These are phyloP conservation scores for Entelurus aequoreus DNA, from an alignment of 2,113 vertebrate species.

Conservation along the genomic window DNA sequence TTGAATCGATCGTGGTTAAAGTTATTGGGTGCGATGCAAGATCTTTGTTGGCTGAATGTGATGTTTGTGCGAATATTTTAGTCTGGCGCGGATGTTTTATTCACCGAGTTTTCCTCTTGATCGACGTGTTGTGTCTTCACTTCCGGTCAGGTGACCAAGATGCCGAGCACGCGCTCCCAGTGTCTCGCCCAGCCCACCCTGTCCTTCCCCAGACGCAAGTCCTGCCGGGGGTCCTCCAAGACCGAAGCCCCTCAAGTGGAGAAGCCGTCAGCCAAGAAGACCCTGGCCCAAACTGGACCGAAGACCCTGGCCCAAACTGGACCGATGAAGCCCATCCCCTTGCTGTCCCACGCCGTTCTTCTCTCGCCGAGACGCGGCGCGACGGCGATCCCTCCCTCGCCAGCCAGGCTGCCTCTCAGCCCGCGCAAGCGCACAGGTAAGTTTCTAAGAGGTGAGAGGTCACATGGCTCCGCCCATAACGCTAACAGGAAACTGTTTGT, in stretches of 20 bases:
- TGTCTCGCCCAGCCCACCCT: constrained; percentile 74
- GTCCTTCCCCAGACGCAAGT: constrained; percentile 78
- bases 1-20: no score
- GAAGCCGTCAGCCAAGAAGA: accelerated
- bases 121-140: not conserved
- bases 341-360: not conserved
- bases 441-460: not conserved
- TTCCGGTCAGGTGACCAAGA: constrained; percentile 36
- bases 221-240: constrained; percentile 27
- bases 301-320: not conserved
- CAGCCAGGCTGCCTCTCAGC: constrained; percentile 75
- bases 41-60: no score
- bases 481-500: not conserved
- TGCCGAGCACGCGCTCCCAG: constrained; percentile 80
- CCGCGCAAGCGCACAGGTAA: constrained; percentile 89
- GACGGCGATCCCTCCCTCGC: not conserved
- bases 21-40: no score
- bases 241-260: constrained; percentile 20
- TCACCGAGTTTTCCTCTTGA: no score
- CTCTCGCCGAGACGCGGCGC: constrained; percentile 1
- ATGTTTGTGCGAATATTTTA: no score
- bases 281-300: no score
- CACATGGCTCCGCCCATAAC: not conserved
- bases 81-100: no score
- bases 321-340: not conserved